Evolutionary conservation across 2,113 vertebrate genomes (phyloP), one percentile per base, ranked within the genome.

Genomic region (Tenebrosternarchus preto): DNA sequence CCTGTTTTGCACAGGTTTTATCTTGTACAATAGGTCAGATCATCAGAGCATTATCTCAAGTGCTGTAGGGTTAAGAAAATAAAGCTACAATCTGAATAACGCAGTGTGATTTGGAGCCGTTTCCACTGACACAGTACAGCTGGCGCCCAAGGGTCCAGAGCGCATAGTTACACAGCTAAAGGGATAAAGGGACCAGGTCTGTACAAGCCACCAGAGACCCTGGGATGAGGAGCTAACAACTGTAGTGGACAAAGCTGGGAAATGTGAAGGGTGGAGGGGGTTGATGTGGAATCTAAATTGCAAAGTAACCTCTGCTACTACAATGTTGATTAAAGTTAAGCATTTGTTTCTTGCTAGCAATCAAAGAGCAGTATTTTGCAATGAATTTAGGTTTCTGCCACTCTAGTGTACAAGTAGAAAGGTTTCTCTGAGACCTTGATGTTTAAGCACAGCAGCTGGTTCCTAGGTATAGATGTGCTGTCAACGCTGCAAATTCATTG

Each of bases 91-190:
- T 19, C 24, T 39, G 64, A 68, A 39, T 68, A 68, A 68, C 25
- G 22, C 31, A 39, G 64, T n/a, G 19, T 36, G 64, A 68, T 39
- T 68, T 39, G 36, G 33, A 68, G 64, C 64, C 80, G 68, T 81
- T 83, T 59, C 77, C 74, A 83, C 39, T 82, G 85, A 88, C 50
- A 55, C 46, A 66, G 78, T 79, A 68, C 86, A 90, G 89, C 87
- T 89, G 87, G 55, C 81, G 72, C 66, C 80, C 43, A 8, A 39
- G 70, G 72, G 77, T 63, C 61, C 55, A 50, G 55, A 16, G 22
- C 53, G 60, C 77, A 84, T 71, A 84, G 39, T 29, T 82, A n/a
- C 69, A 63, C 60, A 76, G 63, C 60, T 72, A 69, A 50, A 84
- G 68, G 76, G 83, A 85, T 29, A 39, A 69, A 50, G 84, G 68